Base-by-base conservation (phyloP, 2,113 vertebrate genomes). In the Telmatochromis sp. region DNA sequence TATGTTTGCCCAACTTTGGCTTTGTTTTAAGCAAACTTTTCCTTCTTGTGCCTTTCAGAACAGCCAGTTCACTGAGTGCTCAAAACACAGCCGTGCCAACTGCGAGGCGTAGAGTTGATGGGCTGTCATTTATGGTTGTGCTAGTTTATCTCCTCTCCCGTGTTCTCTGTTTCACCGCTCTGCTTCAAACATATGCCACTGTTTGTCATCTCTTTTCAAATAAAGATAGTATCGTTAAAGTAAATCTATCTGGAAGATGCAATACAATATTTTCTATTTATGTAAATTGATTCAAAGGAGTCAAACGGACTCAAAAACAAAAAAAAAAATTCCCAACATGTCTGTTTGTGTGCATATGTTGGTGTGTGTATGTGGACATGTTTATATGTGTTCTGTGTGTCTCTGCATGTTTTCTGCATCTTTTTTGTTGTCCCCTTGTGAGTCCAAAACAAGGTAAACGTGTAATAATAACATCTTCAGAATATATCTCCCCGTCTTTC, bases 381-480 rank as follows among this genome's bases (percentile, higher is more conserved):
- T 78, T 19, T 28, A 55, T 86, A 84, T 65, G 54, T 82, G 26
- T 40, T 73, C 9, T 33, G 11, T 50, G 28, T 14, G 4, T 10
- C 42, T 42, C 3, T 57, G 8, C 47, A 8, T 13, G 26, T n/a
- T 75, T 73, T 53, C 50, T 86, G 58, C 79, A 54, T 47, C 26
- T 45, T n/a, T 37, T 50, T 71, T 82, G 87, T 86, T 92, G 91
- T 86, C 68, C 40, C 71, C 63, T 83, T 91, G 33, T 93, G 93
- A 96, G 94, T 93, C 93, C 91, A 87, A 93, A 95, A 94, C 89
- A 95, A 95, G 93, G 96, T 94, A 96, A 96, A 96, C 93, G 91
- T 96, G 94, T 95, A 96, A 94, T 95, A 96, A 96, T 92, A 95
- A 95, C 93, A 94, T 95, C 94, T 93, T 93, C 93, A 94, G 82